Evolutionary conservation across 2,797 vertebrate species (phyloP).

Genomic region (Carapus acus): DNA sequence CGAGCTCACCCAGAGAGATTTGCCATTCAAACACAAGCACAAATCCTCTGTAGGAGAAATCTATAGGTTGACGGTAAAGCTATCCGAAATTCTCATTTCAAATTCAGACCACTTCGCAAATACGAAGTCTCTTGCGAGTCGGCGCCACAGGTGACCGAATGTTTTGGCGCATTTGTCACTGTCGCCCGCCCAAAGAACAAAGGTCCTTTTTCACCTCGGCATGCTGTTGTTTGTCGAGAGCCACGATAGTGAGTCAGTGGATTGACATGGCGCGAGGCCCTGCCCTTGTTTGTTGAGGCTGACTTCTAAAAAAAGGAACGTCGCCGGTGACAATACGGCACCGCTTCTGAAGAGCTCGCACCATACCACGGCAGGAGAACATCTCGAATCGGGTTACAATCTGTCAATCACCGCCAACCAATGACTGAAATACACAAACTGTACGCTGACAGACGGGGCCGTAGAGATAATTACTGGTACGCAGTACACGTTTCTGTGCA

Average conservation of each 20-base stretch:
- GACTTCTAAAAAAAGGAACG: conserved; percentile 23
- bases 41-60: too few relatives aligned
- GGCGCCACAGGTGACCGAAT: conserved; percentile 1
- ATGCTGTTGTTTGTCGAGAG: conserved; percentile 1
- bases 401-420: too few relatives aligned
- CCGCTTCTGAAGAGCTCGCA: too few relatives aligned
- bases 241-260: conserved; percentile 47
- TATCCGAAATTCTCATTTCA: conserved; percentile 8
- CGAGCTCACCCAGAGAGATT: too few relatives aligned
- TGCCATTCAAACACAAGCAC: neutral
- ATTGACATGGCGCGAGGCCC: conserved; percentile 21
- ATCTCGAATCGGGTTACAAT: neutral
- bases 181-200: conserved; percentile 28
- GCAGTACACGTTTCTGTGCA: too few relatives aligned
- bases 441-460: too few relatives aligned
- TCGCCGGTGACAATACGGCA: too few relatives aligned
- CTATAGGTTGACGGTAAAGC: neutral
- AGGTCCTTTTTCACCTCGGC: conserved; percentile 24
- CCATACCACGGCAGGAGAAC: too few relatives aligned
- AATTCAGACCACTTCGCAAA: neutral
- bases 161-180: neutral
- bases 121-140: conserved; percentile 3
- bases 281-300: conserved; percentile 52
- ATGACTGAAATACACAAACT: too few relatives aligned
- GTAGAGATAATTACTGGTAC: too few relatives aligned